A percentile compares a stretch with the other conserved stretches of the same genome.
These are phyloP conservation scores for Acanthopleura granulata DNA, from an alignment of 2,888 invertebrate genomes.

Conservation along the genomic window DNA sequence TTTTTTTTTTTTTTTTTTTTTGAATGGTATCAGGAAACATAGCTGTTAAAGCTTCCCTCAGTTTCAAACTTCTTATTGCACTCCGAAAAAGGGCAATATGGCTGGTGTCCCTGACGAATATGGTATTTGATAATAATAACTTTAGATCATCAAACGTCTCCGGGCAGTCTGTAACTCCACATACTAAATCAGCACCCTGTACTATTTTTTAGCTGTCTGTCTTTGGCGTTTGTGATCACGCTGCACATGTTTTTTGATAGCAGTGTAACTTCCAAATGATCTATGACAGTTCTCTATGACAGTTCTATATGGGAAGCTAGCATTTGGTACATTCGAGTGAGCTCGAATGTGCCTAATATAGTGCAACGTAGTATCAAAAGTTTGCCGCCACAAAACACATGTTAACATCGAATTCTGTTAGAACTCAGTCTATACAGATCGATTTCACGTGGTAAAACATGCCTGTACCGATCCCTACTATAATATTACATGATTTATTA, in stretches of 20 bases:
- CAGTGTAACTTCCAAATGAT: background rate
- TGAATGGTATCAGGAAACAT: conserved; percentile 18
- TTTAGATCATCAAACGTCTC: background rate
- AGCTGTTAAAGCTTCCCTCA: background rate
- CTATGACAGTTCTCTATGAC: background rate
- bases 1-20: too few relatives aligned
- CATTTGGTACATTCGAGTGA: conserved; percentile 14
- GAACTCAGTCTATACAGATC: too few relatives aligned
- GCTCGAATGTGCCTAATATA: background rate
- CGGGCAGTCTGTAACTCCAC: background rate
- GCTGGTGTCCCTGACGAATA: background rate
- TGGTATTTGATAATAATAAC: conserved; percentile 11
- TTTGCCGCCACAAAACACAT: too few relatives aligned
- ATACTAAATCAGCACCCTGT: background rate
- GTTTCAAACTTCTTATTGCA: background rate
- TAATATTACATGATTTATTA: too few relatives aligned
- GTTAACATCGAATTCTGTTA: too few relatives aligned
- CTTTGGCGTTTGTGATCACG: background rate
- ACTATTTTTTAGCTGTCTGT: background rate
- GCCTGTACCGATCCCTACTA: too few relatives aligned
- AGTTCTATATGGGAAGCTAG: background rate
- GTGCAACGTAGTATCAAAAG: background rate
- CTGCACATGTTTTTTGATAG: conserved; percentile 10
- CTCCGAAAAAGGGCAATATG: conserved; percentile 14
- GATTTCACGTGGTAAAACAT: too few relatives aligned